Percentiles rank a stretch among this genome's conserved stretches.
Evolutionary conservation across 2,888 invertebrate genomes (phyloP).

Genomic region (Dynastes hyllus): DNA sequence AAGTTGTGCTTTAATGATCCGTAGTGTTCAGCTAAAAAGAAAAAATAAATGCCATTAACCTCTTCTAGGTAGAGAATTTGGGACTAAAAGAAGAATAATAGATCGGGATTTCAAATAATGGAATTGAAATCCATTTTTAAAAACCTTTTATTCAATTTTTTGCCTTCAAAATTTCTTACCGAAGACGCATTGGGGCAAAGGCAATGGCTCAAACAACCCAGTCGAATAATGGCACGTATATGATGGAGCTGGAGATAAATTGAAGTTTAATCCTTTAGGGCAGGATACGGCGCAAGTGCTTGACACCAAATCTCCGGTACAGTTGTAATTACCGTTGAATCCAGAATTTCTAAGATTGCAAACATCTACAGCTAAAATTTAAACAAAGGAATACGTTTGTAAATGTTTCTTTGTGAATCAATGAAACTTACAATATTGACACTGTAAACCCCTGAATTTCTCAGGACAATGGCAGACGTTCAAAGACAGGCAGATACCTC

Average conservation of each 20-base stretch:
- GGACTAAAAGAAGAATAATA: too few species aligned
- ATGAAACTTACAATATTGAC: slow-evolving; percentile 77
- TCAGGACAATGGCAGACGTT: slow-evolving; percentile 87
- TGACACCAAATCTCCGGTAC: slow-evolving; percentile 76
- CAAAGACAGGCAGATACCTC: slow-evolving; percentile 85
- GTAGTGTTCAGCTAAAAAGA: too few species aligned
- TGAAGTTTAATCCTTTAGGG: slow-evolving; percentile 78
- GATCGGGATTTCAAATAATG: too few species aligned
- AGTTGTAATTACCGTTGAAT: slow-evolving; percentile 86
- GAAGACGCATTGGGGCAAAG: slow-evolving; percentile 75
- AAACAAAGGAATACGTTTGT: neutral
- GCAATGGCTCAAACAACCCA: slow-evolving; percentile 5
- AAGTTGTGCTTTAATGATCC: too few species aligned
- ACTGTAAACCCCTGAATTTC: slow-evolving; percentile 81
- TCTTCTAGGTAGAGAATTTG: too few species aligned
- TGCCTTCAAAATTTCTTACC: slow-evolving; percentile 68
- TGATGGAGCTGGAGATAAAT: slow-evolving; percentile 74
- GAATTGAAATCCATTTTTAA: too few species aligned
- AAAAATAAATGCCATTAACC: too few species aligned
- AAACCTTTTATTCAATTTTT: too few species aligned
- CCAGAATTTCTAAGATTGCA: slow-evolving; percentile 78
- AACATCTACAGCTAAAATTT: slow-evolving; percentile 73
- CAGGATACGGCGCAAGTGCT: slow-evolving; percentile 81
- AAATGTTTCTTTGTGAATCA: neutral
- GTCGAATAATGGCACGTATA: slow-evolving; percentile 75